Percentiles rank a stretch among this genome's conserved stretches.
phyloP scores from a whole-genome alignment of 2,888 invertebrate genomes.

The Cheilosia impressa region DNA sequence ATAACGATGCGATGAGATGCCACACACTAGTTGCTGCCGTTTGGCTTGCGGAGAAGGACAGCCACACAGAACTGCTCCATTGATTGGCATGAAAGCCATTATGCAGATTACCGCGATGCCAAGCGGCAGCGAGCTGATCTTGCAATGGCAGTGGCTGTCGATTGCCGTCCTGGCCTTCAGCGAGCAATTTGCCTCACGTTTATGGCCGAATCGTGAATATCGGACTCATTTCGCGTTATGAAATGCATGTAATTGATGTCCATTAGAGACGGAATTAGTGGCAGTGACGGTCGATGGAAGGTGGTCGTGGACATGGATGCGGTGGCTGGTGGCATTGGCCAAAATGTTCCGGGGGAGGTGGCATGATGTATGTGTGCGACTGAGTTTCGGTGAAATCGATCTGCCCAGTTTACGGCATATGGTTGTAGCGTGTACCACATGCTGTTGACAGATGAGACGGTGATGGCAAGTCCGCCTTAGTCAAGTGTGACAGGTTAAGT shows the following conservation, averaged over 20 bases:
- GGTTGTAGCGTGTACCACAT: background rate
- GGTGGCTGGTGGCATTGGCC: conserved; percentile 8
- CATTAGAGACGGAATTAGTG: conserved; percentile 70
- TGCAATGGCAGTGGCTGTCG: conserved; percentile 35
- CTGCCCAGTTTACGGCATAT: background rate
- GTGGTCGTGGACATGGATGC: conserved; percentile 31
- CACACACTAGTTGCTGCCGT: conserved; percentile 72
- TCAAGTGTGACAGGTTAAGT: conserved; percentile 1
- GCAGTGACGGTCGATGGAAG: conserved; percentile 48
- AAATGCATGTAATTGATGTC: conserved; percentile 75
- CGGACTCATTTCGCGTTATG: conserved; percentile 73
- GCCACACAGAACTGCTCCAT: conserved; percentile 30
- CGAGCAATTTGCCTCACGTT: conserved; percentile 72
- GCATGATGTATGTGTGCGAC: background rate
- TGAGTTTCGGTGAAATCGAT: conserved; percentile 49
- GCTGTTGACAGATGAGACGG: conserved; percentile 23
- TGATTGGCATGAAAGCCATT: conserved; percentile 73
- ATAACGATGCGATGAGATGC: conserved; percentile 70
- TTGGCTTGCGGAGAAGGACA: conserved; percentile 48
- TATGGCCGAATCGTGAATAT: conserved; percentile 75
- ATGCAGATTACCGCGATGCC: conserved; percentile 70
- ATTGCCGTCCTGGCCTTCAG: conserved; percentile 61
- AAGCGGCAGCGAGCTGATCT: conserved; percentile 30
- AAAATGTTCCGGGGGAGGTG: conserved; percentile 20
- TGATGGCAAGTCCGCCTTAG: background rate